Evolutionary conservation across 37 sponge, comb jelly and placozoan genomes (phyloP), one percentile per base, ranked within the genome.

Genomic region (Oopsacas minuta): DNA sequence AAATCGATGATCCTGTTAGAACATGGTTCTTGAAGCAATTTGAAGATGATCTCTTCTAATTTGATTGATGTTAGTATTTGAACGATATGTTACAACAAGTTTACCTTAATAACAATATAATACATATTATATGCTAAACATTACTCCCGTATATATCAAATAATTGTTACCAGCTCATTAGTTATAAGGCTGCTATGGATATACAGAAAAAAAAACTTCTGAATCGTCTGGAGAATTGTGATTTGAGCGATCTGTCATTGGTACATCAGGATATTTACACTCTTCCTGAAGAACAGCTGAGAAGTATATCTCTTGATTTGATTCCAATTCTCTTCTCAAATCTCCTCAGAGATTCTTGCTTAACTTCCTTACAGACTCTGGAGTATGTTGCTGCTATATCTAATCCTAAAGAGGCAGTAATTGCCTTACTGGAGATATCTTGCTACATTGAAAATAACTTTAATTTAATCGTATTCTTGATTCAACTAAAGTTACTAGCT

Each of bases 41-140:
- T 34, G 30, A 61, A 12, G 75, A 61, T 12, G 75, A 61, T 61
- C 75, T 61, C 75, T 61, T 61, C 75, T 61, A 61, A 34, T 61
- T 61, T 7, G 12, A 8, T 42, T 42, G 15, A 17, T 42, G 15
- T n/a, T n/a, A n/a, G n/a, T n/a, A n/a, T n/a, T n/a, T n/a, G n/a
- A n/a, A n/a, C n/a, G n/a, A n/a, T n/a, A n/a, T n/a, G n/a, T n/a
- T n/a, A n/a, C n/a, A n/a, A n/a, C n/a, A n/a, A n/a, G n/a, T n/a
- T n/a, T n/a, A n/a, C n/a, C n/a, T n/a, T n/a, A n/a, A n/a, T n/a
- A n/a, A n/a, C n/a, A n/a, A n/a, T n/a, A n/a, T n/a, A n/a, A n/a
- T n/a, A n/a, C n/a, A n/a, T n/a, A n/a, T n/a, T n/a, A n/a, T n/a
- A n/a, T n/a, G n/a, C n/a, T n/a, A n/a, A n/a, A n/a, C n/a, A n/a